Conservation (phyloP, 2,797 vertebrate genomes). For the Melanogrammus aeglefinus region DNA sequence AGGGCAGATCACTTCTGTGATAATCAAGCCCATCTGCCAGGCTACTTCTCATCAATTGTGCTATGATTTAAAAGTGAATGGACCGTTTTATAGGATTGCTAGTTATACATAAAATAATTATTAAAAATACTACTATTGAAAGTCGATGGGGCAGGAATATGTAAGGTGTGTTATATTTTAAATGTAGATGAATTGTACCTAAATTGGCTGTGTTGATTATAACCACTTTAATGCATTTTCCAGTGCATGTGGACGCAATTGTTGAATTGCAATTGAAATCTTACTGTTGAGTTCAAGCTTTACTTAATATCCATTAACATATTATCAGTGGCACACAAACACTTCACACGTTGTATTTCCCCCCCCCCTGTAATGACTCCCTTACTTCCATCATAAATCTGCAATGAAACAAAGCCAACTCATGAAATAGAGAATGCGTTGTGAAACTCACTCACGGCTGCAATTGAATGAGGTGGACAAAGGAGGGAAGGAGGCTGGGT, state of each 20-base stretch:
- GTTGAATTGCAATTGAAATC: background rate
- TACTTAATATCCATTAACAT: background rate
- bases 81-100: background rate
- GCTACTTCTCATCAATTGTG: background rate
- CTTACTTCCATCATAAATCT: background rate
- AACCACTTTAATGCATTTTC: too few relatives aligned
- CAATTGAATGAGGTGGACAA: slow-evolving; percentile 18
- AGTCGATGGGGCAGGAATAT: background rate
- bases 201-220: background rate
- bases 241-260: background rate
- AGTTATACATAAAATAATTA: background rate
- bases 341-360: too few relatives aligned
- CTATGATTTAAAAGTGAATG: background rate
- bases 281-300: background rate
- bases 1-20: slow-evolving; percentile 50
- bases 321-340: background rate
- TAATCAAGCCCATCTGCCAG: slow-evolving; percentile 5
- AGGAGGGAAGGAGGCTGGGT: slow-evolving; percentile 45
- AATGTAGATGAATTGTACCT: background rate
- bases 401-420: background rate
- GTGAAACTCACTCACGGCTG: slow-evolving; percentile 19
- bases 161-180: background rate
- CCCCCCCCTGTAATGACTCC: background rate
- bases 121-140: background rate
- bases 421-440: slow-evolving; percentile 19